phyloP scores from a whole-genome alignment of 2,888 invertebrate genomes.

The Erebia aethiops region DNA sequence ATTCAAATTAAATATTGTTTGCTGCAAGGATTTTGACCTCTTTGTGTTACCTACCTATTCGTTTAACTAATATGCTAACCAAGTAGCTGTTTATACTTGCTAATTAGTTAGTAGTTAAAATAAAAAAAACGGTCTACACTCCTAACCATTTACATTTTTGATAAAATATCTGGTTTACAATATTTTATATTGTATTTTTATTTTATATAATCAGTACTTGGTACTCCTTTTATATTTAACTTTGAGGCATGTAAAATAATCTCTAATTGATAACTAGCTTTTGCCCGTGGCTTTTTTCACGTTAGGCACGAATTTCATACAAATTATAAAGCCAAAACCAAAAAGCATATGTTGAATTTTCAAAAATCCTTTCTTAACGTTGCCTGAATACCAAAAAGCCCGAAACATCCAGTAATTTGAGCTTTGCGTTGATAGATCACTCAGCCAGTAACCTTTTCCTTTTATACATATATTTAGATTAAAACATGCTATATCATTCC shows the following conservation, averaged over 20 bases:
- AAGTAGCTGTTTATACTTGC: slow-evolving; percentile 2
- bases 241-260: neutral
- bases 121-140: neutral
- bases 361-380: too few species aligned
- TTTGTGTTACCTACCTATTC: neutral
- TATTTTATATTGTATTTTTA: neutral
- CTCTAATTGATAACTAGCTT: too few species aligned
- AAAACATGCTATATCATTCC: neutral
- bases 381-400: too few species aligned
- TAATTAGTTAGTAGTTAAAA: slow-evolving; percentile 7
- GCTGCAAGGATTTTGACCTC: slow-evolving; percentile 8
- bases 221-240: neutral
- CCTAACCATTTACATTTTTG: neutral
- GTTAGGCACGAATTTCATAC: too few species aligned
- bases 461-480: too few species aligned
- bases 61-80: neutral
- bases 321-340: too few species aligned
- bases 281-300: too few species aligned
- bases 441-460: too few species aligned
- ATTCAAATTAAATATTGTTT: neutral
- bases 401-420: too few species aligned
- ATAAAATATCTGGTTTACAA: neutral
- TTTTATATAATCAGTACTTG: neutral
- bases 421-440: too few species aligned
- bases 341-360: too few species aligned